phyloP scores from a whole-genome alignment of 2,797 vertebrate species.

The Natrix natrix region DNA sequence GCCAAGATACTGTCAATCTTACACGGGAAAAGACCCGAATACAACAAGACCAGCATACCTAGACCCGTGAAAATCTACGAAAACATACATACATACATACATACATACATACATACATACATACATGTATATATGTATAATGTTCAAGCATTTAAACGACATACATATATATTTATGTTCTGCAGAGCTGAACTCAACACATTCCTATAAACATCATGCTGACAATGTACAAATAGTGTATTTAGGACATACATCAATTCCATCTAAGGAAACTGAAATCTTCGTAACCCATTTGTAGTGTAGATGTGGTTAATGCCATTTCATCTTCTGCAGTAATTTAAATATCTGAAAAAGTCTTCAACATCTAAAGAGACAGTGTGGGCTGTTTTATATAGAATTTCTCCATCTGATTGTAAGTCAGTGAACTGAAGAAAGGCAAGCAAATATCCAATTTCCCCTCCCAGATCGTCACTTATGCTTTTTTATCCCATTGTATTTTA shows the following conservation, averaged over 20 bases:
- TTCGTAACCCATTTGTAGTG: slow-evolving; percentile 37
- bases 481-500: slow-evolving; percentile 5
- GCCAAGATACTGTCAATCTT: too few species aligned
- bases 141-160: slow-evolving; percentile 39
- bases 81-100: too few species aligned
- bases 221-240: slow-evolving; percentile 38
- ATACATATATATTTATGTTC: slow-evolving; percentile 37
- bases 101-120: too few species aligned
- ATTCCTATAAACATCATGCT: slow-evolving; percentile 14
- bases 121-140: too few species aligned
- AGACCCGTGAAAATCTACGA: too few species aligned
- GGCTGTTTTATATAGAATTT: slow-evolving; percentile 22
- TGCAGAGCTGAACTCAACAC: slow-evolving; percentile 20
- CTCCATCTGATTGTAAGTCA: slow-evolving; percentile 31
- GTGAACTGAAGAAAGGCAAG: not conserved
- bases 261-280: slow-evolving; percentile 40
- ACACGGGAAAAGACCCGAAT: too few species aligned
- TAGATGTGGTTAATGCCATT: slow-evolving; percentile 43
- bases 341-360: slow-evolving; percentile 34
- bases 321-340: slow-evolving; percentile 34
- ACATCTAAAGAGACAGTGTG: slow-evolving; percentile 20
- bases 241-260: slow-evolving; percentile 47
- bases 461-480: not conserved
- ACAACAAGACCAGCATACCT: too few species aligned
- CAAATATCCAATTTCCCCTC: slow-evolving; percentile 9